Evolutionary conservation across 2,888 invertebrate species (phyloP).

Genomic region (Chaetoderma sp.): DNA sequence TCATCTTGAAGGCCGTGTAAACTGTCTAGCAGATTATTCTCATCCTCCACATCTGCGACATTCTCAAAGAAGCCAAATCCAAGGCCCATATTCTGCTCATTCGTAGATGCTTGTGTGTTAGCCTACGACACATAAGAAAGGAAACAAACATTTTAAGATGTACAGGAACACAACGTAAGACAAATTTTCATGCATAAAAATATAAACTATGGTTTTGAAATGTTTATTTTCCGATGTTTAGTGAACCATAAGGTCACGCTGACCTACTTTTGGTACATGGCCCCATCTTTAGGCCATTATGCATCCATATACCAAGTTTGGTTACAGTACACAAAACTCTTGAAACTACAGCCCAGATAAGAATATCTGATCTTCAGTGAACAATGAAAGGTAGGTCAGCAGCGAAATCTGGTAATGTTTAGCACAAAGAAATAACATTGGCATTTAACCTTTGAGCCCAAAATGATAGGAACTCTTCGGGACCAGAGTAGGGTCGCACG

Average conservation of each 20-base stretch:
- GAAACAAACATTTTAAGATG: neutral
- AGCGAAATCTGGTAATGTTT: too few species aligned
- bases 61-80: constrained; percentile 34
- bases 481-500: too few species aligned
- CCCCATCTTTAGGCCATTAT: too few species aligned
- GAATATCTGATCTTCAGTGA: too few species aligned
- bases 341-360: too few species aligned
- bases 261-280: too few species aligned
- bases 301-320: too few species aligned
- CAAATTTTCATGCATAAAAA: neutral
- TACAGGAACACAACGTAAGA: neutral
- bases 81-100: constrained; percentile 48
- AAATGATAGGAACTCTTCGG: too few species aligned
- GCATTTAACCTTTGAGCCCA: too few species aligned
- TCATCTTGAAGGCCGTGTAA: too few species aligned
- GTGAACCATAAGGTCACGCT: neutral
- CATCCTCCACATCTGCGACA: constrained; percentile 37
- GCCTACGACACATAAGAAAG: constrained; percentile 39
- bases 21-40: constrained; percentile 31
- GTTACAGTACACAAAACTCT: neutral
- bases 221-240: neutral
- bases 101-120: constrained; percentile 45
- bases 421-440: too few species aligned
- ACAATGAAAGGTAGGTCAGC: neutral
- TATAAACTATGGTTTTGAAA: neutral